Evolutionary conservation across 2,888 invertebrate species (phyloP), one percentile per base, ranked within the genome.

Genomic region (Nymphalis c-album): DNA sequence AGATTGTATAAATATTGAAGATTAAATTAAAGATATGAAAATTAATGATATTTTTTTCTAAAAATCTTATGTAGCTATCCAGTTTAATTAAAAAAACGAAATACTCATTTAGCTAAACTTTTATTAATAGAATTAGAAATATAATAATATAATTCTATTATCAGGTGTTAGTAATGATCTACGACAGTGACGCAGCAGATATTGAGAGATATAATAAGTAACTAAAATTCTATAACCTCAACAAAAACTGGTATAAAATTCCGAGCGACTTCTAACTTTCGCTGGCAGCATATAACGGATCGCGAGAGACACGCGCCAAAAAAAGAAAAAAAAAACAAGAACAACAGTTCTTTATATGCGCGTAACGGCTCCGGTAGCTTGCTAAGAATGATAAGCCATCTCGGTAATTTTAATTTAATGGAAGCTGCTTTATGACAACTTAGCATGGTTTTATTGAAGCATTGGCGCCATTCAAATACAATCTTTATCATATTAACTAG

Each of bases 351-450:
- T 85, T 85, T 87, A 85, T 88, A 86, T 83, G 85, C 89, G 90
- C 90, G 91, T 91, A 91, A 91, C 91, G 90, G 91, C 86, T 79
- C 80, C 90, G 82, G 90, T 90, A 90, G 91, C 89, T 73, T 73
- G 75, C 74, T 75, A 73, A 71, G 79, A 79, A 79, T 81, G 80
- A 86, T 86, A 86, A 77, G 85, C 85, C 77, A 80, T 82, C 82
- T 81, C 80, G 77, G 81, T 83, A 82, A 86, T 83, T 82, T 80
- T 77, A 78, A 80, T 82, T 85, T 81, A 82, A 82, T 80, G 82
- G 83, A 85, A 83, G 80, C 84, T 82, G 80, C 80, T 80, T 82
- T 79, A 78, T 82, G 83, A 84, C 82, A 77, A 83, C 81, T 84
- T 84, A 71, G 57, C 69, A 51, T 68, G 69, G 59, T 64, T 71